Conservation (phyloP, 2,888 invertebrate genomes). For the Ennomos quercinarius region DNA sequence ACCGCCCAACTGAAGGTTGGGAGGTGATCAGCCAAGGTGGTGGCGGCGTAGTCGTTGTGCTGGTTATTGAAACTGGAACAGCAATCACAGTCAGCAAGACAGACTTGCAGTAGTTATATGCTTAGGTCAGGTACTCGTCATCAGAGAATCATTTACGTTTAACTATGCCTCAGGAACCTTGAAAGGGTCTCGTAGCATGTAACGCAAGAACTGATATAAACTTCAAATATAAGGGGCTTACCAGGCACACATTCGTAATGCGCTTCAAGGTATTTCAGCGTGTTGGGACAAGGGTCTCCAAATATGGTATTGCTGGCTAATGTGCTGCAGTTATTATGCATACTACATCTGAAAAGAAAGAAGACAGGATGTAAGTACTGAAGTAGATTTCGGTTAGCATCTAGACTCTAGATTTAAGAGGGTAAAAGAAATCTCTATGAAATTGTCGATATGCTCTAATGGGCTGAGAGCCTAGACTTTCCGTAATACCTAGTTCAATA, state of each 20-base stretch:
- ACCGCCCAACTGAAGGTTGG: slow-evolving; percentile 91
- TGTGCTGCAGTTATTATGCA: slow-evolving; percentile 96
- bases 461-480: no score
- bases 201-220: no score
- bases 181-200: no score
- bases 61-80: slow-evolving; percentile 90
- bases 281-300: slow-evolving; percentile 96
- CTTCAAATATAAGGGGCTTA: slow-evolving; percentile 69
- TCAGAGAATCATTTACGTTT: no score
- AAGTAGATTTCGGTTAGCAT: background rate
- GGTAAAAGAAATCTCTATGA: no score
- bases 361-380: slow-evolving; percentile 22
- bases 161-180: no score
- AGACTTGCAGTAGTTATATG: no score
- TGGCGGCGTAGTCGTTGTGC: slow-evolving; percentile 94
- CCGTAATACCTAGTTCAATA: no score
- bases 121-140: no score
- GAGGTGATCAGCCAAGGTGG: slow-evolving; percentile 95
- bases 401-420: no score
- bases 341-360: slow-evolving; percentile 90
- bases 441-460: no score
- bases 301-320: slow-evolving; percentile 95
- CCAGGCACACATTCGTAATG: slow-evolving; percentile 96
- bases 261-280: slow-evolving; percentile 96
- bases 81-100: background rate